Evolutionary conservation across 2,888 invertebrate genomes (phyloP).

Genomic region (Philhelius pedissequus): DNA sequence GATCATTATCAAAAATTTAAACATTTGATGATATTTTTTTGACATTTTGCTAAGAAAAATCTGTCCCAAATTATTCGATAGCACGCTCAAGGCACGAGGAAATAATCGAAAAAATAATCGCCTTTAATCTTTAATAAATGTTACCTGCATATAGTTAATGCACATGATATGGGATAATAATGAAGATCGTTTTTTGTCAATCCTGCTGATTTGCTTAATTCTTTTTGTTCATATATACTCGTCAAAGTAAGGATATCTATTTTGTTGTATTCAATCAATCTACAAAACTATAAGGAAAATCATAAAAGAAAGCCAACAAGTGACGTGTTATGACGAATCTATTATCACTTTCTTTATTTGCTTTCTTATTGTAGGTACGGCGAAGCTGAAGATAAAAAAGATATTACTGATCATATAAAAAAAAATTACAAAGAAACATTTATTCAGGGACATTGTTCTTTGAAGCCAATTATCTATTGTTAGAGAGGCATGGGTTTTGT

Average conservation of each 20-base stretch:
- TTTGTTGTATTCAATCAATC: conserved; percentile 20
- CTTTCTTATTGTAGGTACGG: not conserved
- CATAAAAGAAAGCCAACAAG: conserved; percentile 1
- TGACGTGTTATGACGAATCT: conserved; percentile 70
- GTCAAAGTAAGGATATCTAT: no score
- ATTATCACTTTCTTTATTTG: conserved; percentile 21
- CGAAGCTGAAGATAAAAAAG: conserved; percentile 4
- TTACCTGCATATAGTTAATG: conserved; percentile 34
- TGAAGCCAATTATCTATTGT: conserved; percentile 56
- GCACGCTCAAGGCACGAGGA: conserved; percentile 1
- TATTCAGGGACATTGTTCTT: conserved; percentile 33
- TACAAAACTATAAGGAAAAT: not conserved
- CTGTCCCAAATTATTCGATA: conserved; percentile 2
- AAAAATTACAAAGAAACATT: conserved; percentile 28
- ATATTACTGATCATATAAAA: conserved; percentile 19
- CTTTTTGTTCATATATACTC: not conserved
- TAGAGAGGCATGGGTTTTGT: not conserved
- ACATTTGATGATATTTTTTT: conserved; percentile 19
- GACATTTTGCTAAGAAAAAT: not conserved
- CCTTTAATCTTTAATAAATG: conserved; percentile 63
- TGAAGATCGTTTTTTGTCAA: conserved; percentile 26
- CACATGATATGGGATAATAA: not conserved
- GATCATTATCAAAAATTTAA: conserved; percentile 1
- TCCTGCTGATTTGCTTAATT: conserved; percentile 37
- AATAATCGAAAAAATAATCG: not conserved